phyloP scores from a whole-genome alignment of 2,888 invertebrate species.

The Priocnemis perturbator region DNA sequence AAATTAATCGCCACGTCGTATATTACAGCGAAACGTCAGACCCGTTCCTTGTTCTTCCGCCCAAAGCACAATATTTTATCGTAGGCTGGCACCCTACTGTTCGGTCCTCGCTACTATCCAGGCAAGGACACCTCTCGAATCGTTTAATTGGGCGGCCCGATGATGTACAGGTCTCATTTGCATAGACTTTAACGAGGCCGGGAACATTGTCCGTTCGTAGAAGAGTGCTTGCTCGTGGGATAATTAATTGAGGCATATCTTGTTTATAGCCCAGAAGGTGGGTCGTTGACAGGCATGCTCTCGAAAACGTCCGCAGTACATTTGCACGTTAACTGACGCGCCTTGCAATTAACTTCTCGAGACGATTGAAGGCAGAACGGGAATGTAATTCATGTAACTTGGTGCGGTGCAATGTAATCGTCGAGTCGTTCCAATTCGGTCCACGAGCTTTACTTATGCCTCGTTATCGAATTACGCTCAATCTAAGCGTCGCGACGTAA shows the following conservation, averaged over 20 bases:
- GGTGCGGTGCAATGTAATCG: too few species aligned
- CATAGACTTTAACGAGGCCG: constrained; percentile 34
- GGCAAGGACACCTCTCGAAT: neutral
- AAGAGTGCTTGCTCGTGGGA: constrained; percentile 27
- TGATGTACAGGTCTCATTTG: constrained; percentile 38
- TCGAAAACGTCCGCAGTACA: neutral
- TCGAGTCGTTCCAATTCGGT: too few species aligned
- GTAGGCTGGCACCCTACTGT: too few species aligned
- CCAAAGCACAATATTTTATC: too few species aligned
- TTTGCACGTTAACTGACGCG: constrained; percentile 32
- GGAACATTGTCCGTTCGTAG: constrained; percentile 35
- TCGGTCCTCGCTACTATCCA: too few species aligned
- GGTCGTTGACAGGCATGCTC: constrained; percentile 17
- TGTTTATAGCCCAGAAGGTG: constrained; percentile 20
- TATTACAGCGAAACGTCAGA: neutral
- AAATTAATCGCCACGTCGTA: constrained; percentile 1
- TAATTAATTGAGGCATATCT: constrained; percentile 36
- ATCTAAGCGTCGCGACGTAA: too few species aligned
- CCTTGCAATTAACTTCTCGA: constrained; percentile 24
- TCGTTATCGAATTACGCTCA: too few species aligned
- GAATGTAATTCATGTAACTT: too few species aligned
- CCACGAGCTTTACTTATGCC: too few species aligned
- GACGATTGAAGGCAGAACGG: constrained; percentile 11
- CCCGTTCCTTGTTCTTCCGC: neutral
- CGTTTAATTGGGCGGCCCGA: constrained; percentile 28